Evolutionary conservation across 2,888 invertebrate species (phyloP).

Genomic region (Leptinotarsa haldemani): DNA sequence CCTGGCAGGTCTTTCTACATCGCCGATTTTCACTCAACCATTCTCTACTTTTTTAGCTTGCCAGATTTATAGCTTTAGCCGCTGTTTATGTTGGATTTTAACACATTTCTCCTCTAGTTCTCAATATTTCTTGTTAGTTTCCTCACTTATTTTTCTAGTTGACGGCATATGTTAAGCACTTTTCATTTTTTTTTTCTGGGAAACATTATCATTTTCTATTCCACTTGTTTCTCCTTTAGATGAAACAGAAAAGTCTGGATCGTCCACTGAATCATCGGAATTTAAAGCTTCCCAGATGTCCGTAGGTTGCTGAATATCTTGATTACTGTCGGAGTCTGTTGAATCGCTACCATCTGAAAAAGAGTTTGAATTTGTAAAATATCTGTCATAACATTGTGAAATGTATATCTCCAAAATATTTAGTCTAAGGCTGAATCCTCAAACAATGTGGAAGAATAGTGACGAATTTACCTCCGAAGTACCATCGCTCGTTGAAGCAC

Average conservation of each 20-base stretch:
- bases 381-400: not conserved
- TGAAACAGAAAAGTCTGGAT: not conserved
- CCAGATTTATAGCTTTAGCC: not conserved
- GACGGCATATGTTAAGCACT: not conserved
- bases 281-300: not conserved
- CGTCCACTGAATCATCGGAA: not conserved
- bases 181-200: not conserved
- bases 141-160: constrained; percentile 6
- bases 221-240: constrained; percentile 3
- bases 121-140: constrained; percentile 1
- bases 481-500: not conserved
- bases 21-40: constrained; percentile 3
- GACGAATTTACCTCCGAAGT: constrained; percentile 6
- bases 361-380: not conserved
- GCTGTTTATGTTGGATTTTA: not conserved
- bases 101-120: not conserved
- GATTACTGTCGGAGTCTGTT: not conserved
- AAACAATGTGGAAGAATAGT: not conserved
- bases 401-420: not conserved
- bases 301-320: not conserved
- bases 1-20: constrained; percentile 1
- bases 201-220: not conserved
- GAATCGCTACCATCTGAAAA: not conserved
- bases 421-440: not conserved
- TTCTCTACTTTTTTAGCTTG: constrained; percentile 1